These are phyloP conservation scores for Leptopterna dolabrata DNA, from an alignment of 2,888 invertebrate genomes.

Conservation along the genomic window DNA sequence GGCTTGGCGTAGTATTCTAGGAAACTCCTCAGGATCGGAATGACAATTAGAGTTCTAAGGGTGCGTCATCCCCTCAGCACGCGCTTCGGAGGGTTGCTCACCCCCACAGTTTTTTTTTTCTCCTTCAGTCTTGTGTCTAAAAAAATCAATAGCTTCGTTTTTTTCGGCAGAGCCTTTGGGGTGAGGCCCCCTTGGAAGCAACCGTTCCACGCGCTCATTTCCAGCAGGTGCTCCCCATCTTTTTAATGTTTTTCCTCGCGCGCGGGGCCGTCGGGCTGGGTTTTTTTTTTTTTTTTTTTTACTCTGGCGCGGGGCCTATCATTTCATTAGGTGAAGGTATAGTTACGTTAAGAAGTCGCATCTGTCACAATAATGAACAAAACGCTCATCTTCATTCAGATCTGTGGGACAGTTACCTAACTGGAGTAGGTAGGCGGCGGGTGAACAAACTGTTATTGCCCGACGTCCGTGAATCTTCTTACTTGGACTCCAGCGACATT, in stretches of 20 bases:
- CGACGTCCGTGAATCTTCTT: background rate
- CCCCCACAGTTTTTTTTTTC: conserved; percentile 44
- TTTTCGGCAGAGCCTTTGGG: conserved; percentile 41
- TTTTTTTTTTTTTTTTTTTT: conserved; percentile 12
- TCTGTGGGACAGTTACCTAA: background rate
- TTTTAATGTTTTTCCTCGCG: conserved; percentile 47
- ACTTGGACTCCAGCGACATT: no score
- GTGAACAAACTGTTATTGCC: background rate
- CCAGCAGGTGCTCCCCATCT: conserved; percentile 51
- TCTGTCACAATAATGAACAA: conserved; percentile 50
- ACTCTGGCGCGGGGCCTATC: conserved; percentile 28
- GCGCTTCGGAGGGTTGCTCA: conserved; percentile 49
- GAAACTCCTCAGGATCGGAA: conserved; percentile 43
- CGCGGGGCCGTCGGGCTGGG: background rate
- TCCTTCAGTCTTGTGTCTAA: conserved; percentile 35
- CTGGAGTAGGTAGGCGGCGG: background rate
- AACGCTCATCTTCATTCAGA: conserved; percentile 42
- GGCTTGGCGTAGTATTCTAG: conserved; percentile 32
- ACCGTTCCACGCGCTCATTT: conserved; percentile 52
- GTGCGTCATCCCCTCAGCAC: conserved; percentile 52
- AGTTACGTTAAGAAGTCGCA: conserved; percentile 45
- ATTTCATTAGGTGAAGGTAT: conserved; percentile 44
- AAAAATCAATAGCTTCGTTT: conserved; percentile 50
- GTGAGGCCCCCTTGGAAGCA: conserved; percentile 46
- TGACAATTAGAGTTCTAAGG: conserved; percentile 46